Conservation (phyloP, 2,113 vertebrate species). For the human region DNA sequence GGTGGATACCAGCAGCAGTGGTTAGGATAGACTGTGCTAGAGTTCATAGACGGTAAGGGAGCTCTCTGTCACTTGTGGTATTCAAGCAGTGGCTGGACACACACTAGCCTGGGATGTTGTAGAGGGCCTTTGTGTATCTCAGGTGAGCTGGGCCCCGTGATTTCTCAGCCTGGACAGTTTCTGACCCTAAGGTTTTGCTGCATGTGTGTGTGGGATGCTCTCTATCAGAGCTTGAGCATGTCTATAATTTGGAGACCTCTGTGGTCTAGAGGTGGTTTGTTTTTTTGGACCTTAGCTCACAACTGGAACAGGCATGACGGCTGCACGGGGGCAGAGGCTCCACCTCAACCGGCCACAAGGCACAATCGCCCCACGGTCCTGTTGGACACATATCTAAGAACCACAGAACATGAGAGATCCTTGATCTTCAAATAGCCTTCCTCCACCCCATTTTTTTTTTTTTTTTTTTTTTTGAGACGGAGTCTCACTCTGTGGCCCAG, state of each 20-base stretch:
- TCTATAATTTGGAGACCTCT: not conserved
- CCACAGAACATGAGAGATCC: not conserved
- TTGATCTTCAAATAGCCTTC: not conserved
- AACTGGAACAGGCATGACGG: not conserved
- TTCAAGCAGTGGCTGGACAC: not conserved
- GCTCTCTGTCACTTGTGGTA: not conserved
- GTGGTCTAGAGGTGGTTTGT: not conserved
- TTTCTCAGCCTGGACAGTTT: not conserved
- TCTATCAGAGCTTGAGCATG: not conserved
- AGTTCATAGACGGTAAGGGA: not conserved
- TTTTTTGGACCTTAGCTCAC: not conserved
- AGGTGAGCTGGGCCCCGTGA: not conserved
- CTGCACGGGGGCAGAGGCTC: not conserved
- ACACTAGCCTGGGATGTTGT: not conserved
- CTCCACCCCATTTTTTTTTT: no score
- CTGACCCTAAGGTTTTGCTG: not conserved
- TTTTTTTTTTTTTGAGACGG: no score
- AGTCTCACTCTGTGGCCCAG: no score
- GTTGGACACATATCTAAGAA: not conserved
- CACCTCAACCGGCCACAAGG: not conserved
- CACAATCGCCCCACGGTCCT: not conserved
- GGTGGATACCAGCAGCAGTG: not conserved
- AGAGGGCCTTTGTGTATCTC: not conserved
- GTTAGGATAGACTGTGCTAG: not conserved
- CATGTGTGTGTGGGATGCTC: not conserved